Conservation (phyloP, 2,888 invertebrate genomes). For the Syrista parreyssii region DNA sequence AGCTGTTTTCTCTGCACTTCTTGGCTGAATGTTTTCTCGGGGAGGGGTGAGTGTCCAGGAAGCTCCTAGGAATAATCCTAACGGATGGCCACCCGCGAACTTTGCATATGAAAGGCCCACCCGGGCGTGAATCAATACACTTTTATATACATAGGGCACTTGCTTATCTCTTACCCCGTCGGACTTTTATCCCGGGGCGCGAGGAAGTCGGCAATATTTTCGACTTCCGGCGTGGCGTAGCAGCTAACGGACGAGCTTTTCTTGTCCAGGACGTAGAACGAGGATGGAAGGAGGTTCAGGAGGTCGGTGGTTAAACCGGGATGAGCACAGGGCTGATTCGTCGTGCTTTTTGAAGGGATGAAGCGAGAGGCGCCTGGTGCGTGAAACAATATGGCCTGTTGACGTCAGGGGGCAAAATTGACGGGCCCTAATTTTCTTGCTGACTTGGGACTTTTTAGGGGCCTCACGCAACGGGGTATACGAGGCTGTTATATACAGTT, state of each 20-base stretch:
- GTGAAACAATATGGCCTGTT: constrained; percentile 54
- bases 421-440: not conserved
- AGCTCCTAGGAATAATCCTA: constrained; percentile 59
- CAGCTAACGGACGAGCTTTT: constrained; percentile 20
- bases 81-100: constrained; percentile 61
- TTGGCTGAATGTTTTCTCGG: not conserved
- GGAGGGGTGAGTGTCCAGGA: not conserved
- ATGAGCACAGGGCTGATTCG: constrained; percentile 1
- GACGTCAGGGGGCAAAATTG: constrained; percentile 46
- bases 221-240: constrained; percentile 46
- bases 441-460: constrained; percentile 6
- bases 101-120: constrained; percentile 64
- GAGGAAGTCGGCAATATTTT: constrained; percentile 62
- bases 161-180: constrained; percentile 55
- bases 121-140: constrained; percentile 60
- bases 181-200: constrained; percentile 28
- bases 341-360: constrained; percentile 3
- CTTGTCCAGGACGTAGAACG: not conserved
- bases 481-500: not conserved
- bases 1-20: not conserved
- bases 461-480: not conserved
- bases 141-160: constrained; percentile 58
- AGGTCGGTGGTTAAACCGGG: not conserved
- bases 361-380: constrained; percentile 33
- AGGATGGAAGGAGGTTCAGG: not conserved